These are phyloP conservation scores for Cheilosia vernalis DNA, from an alignment of 2,888 invertebrate genomes.

Conservation along the genomic window DNA sequence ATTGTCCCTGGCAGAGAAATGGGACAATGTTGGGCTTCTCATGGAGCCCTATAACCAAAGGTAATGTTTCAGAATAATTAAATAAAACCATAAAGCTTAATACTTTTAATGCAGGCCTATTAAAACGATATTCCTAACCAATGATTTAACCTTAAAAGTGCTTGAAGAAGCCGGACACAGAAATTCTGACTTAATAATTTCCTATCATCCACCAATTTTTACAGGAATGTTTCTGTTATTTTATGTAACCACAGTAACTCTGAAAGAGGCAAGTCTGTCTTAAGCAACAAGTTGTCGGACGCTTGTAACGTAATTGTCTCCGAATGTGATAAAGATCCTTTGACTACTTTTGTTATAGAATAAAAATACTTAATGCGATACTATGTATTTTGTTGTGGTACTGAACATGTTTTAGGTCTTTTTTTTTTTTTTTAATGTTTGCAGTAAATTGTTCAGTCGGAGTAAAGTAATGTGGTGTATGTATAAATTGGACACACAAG, in stretches of 20 bases:
- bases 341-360: conserved; percentile 84
- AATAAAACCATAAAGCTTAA: neutral
- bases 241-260: conserved; percentile 97
- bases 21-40: conserved; percentile 98
- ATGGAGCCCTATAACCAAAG: conserved; percentile 89
- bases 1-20: conserved; percentile 89
- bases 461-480: too few relatives aligned
- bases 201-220: conserved; percentile 99
- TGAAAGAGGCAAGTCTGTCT: conserved; percentile 88
- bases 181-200: conserved; percentile 91
- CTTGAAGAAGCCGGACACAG: conserved; percentile 90
- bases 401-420: too few relatives aligned
- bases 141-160: conserved; percentile 95
- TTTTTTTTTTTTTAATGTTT: too few relatives aligned
- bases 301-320: conserved; percentile 88
- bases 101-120: conserved; percentile 82
- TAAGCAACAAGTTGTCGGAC: conserved; percentile 80
- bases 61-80: conserved; percentile 78
- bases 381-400: too few relatives aligned
- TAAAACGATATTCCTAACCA: conserved; percentile 91
- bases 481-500: too few relatives aligned
- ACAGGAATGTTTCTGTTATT: conserved; percentile 90
- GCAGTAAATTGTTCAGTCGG: too few relatives aligned
- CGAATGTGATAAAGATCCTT: conserved; percentile 90
- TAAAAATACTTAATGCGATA: neutral